These are phyloP conservation scores for Dolichotis patagonum DNA, from an alignment of 2,113 vertebrate genomes.

Conservation along the genomic window DNA sequence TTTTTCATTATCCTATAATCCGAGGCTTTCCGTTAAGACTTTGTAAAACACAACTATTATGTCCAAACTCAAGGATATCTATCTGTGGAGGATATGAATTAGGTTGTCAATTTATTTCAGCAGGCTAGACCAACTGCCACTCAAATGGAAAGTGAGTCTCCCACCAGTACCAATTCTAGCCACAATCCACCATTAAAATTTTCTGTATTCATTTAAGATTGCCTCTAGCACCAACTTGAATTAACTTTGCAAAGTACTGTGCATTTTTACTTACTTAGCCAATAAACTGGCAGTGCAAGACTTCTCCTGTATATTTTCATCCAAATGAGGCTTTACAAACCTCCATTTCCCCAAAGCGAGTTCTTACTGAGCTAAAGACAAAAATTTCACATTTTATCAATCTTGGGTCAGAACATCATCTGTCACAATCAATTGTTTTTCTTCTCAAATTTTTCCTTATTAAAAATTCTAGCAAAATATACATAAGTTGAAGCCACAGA, in stretches of 20 bases:
- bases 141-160: not conserved
- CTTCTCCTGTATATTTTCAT: conserved; percentile 49
- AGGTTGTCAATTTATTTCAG: conserved; percentile 57
- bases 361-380: conserved; percentile 31
- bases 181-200: conserved; percentile 20
- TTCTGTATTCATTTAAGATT: conserved; percentile 40
- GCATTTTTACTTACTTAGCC: conserved; percentile 44
- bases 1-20: conserved; percentile 77
- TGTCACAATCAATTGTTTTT: conserved; percentile 61
- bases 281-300: not conserved
- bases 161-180: not conserved
- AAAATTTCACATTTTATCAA: conserved; percentile 46
- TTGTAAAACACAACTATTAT: conserved; percentile 56
- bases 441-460: conserved; percentile 45
- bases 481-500: not conserved
- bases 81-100: conserved; percentile 41
- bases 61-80: conserved; percentile 37
- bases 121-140: conserved; percentile 8
- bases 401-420: conserved; percentile 40
- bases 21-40: conserved; percentile 60
- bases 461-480: conserved; percentile 65
- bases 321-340: conserved; percentile 45
- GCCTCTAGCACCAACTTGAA: conserved; percentile 39
- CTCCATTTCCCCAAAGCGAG: conserved; percentile 43
- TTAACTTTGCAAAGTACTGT: conserved; percentile 29